These are phyloP conservation scores for Phataginus tetradactyla DNA, from an alignment of 2,797 vertebrate species.

Conservation along the genomic window DNA sequence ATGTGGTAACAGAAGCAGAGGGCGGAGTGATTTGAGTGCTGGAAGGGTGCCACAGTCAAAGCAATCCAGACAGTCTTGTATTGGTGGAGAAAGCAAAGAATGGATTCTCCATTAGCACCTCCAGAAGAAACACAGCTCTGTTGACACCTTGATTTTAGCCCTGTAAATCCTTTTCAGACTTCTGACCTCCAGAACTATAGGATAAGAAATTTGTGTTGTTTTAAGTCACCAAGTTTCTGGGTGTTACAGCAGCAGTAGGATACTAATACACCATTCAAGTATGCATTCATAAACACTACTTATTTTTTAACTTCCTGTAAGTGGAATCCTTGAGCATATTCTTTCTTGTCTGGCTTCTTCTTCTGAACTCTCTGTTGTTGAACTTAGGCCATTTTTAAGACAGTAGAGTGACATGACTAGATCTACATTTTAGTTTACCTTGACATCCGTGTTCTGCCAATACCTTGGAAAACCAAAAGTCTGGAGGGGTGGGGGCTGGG, in stretches of 20 bases:
- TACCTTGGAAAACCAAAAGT: not conserved
- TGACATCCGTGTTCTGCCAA: not conserved
- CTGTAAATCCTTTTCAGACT: not conserved
- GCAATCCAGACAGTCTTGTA: not conserved
- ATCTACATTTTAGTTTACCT: not conserved
- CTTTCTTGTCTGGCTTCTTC: not conserved
- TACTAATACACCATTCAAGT: not conserved
- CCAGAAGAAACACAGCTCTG: not conserved
- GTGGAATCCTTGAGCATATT: not conserved
- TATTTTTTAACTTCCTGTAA: not conserved
- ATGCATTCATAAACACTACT: not conserved
- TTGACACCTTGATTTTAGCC: not conserved
- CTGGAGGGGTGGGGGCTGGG: not conserved
- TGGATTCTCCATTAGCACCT: not conserved
- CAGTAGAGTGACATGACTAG: not conserved
- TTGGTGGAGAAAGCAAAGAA: not conserved
- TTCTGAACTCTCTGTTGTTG: not conserved
- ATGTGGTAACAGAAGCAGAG: not conserved
- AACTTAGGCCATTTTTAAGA: not conserved
- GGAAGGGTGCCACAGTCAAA: not conserved
- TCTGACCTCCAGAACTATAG: not conserved
- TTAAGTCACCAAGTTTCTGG: not conserved
- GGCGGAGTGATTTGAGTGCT: not conserved
- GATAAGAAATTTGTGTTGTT: not conserved
- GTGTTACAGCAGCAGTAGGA: not conserved